A percentile compares a stretch with the other conserved stretches of the same genome.
Conservation (phyloP, 1,140 invertebrate genomes). For the Oryctes rhinoceros region DNA sequence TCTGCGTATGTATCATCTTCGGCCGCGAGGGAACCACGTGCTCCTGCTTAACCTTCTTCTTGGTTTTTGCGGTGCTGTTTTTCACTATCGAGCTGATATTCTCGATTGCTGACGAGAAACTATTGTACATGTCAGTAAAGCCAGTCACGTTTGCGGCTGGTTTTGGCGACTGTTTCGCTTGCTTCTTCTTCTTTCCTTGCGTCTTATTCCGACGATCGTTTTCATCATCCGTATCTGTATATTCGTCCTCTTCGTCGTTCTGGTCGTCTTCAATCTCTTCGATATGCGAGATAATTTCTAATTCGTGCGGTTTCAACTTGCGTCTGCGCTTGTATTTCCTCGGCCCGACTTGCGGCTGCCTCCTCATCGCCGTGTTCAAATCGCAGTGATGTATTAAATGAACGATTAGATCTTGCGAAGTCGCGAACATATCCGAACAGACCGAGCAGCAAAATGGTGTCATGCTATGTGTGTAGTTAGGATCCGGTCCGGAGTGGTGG, state of each 20-base stretch:
- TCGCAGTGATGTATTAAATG: constrained; percentile 85
- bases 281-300: constrained; percentile 61
- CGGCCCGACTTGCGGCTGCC: constrained; percentile 78
- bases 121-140: constrained; percentile 57
- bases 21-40: constrained; percentile 64
- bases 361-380: constrained; percentile 79
- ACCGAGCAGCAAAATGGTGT: constrained; percentile 77
- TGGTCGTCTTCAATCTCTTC: constrained; percentile 55
- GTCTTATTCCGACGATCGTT: constrained; percentile 52
- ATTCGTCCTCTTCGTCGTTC: constrained; percentile 43
- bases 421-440: constrained; percentile 72
- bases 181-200: constrained; percentile 60
- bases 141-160: constrained; percentile 35
- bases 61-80: constrained; percentile 54
- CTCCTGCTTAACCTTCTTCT: constrained; percentile 59
- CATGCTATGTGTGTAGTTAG: constrained; percentile 63
- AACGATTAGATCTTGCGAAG: constrained; percentile 77
- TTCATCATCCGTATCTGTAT: constrained; percentile 64
- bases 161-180: constrained; percentile 53
- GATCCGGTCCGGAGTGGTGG: constrained; percentile 81
- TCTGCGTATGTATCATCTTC: constrained; percentile 79
- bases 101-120: constrained; percentile 66
- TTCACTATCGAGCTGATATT: constrained; percentile 65
- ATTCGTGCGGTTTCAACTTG: constrained; percentile 73
- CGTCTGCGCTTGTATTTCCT: constrained; percentile 81